Evolutionary conservation across 2,113 vertebrate species (phyloP).

Genomic region (Murina feae): DNA sequence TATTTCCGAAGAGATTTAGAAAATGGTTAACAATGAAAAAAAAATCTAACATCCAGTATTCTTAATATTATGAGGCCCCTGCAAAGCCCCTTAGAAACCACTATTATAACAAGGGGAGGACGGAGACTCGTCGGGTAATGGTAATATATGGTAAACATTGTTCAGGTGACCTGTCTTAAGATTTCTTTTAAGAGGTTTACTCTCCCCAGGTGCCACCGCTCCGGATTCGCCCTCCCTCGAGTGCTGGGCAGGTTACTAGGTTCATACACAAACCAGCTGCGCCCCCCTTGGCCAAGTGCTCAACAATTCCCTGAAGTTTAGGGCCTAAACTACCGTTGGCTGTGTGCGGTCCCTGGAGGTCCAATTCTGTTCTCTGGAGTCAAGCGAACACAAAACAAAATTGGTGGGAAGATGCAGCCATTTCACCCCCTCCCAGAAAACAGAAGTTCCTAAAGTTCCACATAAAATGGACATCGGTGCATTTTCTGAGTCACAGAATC

Average conservation of each 20-base stretch:
- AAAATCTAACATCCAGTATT: conserved; percentile 18
- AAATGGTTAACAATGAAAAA: conserved; percentile 32
- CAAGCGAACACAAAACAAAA: conserved; percentile 47
- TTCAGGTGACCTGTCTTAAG: not conserved
- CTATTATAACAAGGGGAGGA: not conserved
- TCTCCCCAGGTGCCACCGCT: not conserved
- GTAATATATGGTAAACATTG: not conserved
- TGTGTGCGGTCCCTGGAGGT: conserved; percentile 18
- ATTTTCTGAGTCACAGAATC: not conserved
- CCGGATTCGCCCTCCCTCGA: not conserved
- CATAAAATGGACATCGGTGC: not conserved
- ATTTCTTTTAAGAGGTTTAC: not conserved
- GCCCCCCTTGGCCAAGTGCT: not conserved
- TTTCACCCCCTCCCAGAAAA: conserved; percentile 35
- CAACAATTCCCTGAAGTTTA: conserved; percentile 23
- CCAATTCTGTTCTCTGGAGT: conserved; percentile 48
- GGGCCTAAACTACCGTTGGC: conserved; percentile 18
- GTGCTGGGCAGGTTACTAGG: not conserved
- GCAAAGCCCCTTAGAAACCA: not conserved
- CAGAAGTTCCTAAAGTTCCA: not conserved
- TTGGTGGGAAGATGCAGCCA: not conserved
- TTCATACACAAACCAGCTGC: conserved; percentile 15
- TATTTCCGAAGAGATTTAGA: conserved; percentile 24
- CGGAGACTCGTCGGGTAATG: not conserved
- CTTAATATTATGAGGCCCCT: not conserved